A percentile compares a stretch with the other conserved stretches of the same genome.
Evolutionary conservation across 2,113 vertebrate species (phyloP).

Genomic region (Cervus canadensis): DNA sequence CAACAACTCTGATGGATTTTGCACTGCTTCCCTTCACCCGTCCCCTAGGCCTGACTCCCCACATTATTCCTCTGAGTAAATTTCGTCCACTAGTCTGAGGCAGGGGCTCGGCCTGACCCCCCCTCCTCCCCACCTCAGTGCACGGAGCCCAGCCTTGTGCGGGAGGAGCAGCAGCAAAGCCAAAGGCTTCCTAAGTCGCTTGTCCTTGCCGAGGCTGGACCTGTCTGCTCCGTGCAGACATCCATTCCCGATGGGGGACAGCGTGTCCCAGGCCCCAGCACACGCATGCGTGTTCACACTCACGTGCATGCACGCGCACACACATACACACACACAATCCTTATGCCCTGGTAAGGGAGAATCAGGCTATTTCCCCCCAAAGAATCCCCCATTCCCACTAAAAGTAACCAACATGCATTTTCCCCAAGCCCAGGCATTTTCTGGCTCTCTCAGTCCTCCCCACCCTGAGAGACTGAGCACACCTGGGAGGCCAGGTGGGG

Average conservation of each 20-base stretch:
- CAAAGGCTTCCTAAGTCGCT: not conserved
- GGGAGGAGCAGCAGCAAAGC: not conserved
- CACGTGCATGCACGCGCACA: accelerated
- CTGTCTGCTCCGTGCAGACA: not conserved
- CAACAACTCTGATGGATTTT: not conserved
- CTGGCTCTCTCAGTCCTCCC: not conserved
- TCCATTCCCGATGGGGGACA: not conserved
- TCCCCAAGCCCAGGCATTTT: not conserved
- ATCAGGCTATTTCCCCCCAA: not conserved
- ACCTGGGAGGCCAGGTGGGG: not conserved
- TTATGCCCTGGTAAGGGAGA: not conserved
- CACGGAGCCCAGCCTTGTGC: not conserved
- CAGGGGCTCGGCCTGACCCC: no score
- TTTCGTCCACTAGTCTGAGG: not conserved
- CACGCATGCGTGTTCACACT: not conserved
- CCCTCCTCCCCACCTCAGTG: not conserved
- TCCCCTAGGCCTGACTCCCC: accelerated
- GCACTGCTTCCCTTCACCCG: not conserved
- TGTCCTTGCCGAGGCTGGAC: not conserved
- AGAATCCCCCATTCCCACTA: not conserved
- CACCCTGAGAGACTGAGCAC: accelerated
- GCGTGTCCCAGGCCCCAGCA: not conserved
- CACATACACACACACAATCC: not conserved
- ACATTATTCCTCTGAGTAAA: accelerated
- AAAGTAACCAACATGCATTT: not conserved